These are phyloP conservation scores for Lutjanus argentimaculatus DNA, from an alignment of 2,797 vertebrate genomes.

Conservation along the genomic window DNA sequence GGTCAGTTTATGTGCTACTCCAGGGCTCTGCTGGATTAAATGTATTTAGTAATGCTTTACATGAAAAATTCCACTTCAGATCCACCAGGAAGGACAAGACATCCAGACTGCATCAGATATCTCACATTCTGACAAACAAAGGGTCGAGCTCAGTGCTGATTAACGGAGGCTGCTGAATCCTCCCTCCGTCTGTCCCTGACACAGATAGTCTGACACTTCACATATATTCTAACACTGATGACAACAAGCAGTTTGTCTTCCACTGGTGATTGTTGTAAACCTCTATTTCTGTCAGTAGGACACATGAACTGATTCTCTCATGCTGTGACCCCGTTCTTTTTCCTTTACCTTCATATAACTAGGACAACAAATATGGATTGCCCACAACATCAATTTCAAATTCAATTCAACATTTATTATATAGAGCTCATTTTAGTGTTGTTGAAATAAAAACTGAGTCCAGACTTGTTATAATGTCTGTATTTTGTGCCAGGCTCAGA, in stretches of 20 bases:
- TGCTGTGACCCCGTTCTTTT: background rate
- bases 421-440: too few relatives aligned
- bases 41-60: slow-evolving; percentile 9
- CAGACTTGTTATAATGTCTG: too few relatives aligned
- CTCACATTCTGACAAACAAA: background rate
- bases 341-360: background rate
- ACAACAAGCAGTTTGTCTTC: slow-evolving; percentile 1
- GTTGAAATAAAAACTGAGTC: too few relatives aligned
- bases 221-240: background rate
- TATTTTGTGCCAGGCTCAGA: too few relatives aligned
- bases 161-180: slow-evolving; percentile 3
- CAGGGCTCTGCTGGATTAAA: background rate
- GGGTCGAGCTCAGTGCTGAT: background rate
- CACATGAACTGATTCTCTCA: too few relatives aligned
- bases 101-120: background rate
- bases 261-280: too few relatives aligned
- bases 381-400: too few relatives aligned
- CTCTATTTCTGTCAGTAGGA: too few relatives aligned
- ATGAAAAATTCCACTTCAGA: background rate
- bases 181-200: background rate
- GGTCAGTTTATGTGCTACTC: background rate
- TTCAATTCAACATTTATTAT: too few relatives aligned
- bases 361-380: background rate
- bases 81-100: background rate
- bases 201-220: slow-evolving; percentile 15